phyloP scores from a whole-genome alignment of 2,113 vertebrate genomes.

The Motacilla alba region DNA sequence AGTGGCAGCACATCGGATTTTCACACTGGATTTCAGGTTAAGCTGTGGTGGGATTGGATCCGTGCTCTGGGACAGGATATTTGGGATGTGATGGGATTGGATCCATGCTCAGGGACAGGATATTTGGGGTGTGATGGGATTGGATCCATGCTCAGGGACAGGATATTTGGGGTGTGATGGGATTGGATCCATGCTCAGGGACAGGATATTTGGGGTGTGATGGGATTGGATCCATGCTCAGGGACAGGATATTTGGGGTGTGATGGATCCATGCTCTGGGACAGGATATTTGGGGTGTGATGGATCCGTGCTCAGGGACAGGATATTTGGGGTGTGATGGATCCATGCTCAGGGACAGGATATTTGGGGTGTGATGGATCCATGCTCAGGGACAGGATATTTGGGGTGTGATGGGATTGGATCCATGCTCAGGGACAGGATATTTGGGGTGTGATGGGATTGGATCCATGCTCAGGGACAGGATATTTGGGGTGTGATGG shows the following conservation, averaged over 20 bases:
- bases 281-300: not conserved
- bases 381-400: too few relatives aligned
- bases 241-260: not conserved
- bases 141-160: not conserved
- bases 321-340: accelerated
- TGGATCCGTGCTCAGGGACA: not conserved
- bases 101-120: accelerated
- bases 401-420: not conserved
- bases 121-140: not conserved
- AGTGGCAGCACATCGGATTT: accelerated
- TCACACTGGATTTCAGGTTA: accelerated
- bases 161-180: accelerated
- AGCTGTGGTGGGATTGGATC: accelerated
- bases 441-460: not conserved
- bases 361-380: not conserved
- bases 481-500: not conserved
- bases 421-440: not conserved
- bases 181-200: not conserved
- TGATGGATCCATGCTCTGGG: not conserved
- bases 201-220: not conserved
- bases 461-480: accelerated
- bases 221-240: not conserved
- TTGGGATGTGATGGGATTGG: not conserved
- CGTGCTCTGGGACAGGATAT: not conserved
- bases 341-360: accelerated